Evolutionary conservation across 2,888 invertebrate genomes (phyloP), one percentile per base, ranked within the genome.

Genomic region (Parapristionchus giblindavisi): DNA sequence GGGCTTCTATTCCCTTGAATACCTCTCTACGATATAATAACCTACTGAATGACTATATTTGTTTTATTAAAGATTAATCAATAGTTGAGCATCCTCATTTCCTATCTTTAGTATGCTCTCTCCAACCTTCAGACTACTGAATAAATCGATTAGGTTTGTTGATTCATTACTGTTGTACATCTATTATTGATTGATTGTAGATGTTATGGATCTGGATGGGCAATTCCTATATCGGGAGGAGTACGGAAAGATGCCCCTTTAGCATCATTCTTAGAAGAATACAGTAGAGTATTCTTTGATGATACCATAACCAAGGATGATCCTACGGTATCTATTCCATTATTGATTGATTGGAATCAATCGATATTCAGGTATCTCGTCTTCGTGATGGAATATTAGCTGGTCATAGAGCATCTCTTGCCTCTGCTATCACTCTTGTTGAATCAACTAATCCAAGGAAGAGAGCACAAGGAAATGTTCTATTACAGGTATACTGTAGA

Each of bases 341-440:
- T 5, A 24, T n/a, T n/a, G n/a, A n/a, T n/a, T n/a, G n/a, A n/a
- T n/a, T n/a, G n/a, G n/a, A n/a, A n/a, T 21, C 63, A 4, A 17
- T 56, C 34, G 14, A 17, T 17, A 21, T 72, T 48, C 27, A 78
- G 77, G 82, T 82, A 1, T 76, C 75, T 38, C 75, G 76, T 24
- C 56, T 85, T 0, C 75, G 78, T 27, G 75, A 78, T 11, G 77
- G 77, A 5, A 65, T 85, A 38, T 76, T 83, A 54, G 32, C 32
- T 21, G 88, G 89, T 0, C 81, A 89, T 2, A 79, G 91, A 61
- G 88, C 89, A 2, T 83, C 87, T 66, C 85, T 91, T 56, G 90
- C 91, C 8, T 85, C 88, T 78, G 87, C 89, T 2, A 91, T 91
- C 75, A 91, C 91, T 40, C 85, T 91, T 3, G 89, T 90, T 14